Evolutionary conservation across 2,797 vertebrate species (phyloP).

Genomic region (Malurus leucopterus): DNA sequence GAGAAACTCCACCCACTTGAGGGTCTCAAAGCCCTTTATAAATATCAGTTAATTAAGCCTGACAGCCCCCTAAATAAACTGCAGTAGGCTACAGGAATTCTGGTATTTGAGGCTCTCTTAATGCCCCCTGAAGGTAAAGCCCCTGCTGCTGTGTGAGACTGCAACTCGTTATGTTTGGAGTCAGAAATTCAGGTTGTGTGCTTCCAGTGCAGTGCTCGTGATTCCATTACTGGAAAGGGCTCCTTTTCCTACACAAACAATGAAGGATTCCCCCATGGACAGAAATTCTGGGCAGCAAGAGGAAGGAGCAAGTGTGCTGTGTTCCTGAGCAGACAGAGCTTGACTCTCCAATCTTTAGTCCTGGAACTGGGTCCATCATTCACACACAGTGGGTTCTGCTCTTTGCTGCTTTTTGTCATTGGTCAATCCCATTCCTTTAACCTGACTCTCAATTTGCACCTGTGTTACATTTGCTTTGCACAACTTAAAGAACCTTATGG

Average conservation of each 20-base stretch:
- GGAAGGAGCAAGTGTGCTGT: neutral
- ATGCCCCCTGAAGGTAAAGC: slow-evolving; percentile 13
- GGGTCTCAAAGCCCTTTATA: slow-evolving; percentile 48
- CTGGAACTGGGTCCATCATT: neutral
- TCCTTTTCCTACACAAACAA: neutral
- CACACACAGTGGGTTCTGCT: neutral
- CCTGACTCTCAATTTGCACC: neutral
- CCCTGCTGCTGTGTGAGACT: neutral
- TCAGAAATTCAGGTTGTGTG: neutral
- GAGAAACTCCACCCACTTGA: slow-evolving; percentile 33
- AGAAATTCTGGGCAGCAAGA: neutral
- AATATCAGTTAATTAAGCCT: slow-evolving; percentile 58
- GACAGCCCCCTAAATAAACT: slow-evolving; percentile 56
- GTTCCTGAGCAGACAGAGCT: neutral
- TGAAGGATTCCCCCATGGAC: neutral
- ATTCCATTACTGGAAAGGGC: slow-evolving; percentile 22
- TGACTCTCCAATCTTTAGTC: neutral
- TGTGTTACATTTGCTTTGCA: neutral
- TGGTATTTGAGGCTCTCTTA: slow-evolving; percentile 8
- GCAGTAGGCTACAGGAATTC: slow-evolving; percentile 10
- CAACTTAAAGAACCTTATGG: neutral
- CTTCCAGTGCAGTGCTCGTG: neutral
- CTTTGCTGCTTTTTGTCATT: neutral
- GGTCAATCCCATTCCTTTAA: neutral
- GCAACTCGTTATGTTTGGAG: neutral